Evolutionary conservation across 92 coral and sea anemone genomes (phyloP).

Genomic region (Scolanthus callimorphus): DNA sequence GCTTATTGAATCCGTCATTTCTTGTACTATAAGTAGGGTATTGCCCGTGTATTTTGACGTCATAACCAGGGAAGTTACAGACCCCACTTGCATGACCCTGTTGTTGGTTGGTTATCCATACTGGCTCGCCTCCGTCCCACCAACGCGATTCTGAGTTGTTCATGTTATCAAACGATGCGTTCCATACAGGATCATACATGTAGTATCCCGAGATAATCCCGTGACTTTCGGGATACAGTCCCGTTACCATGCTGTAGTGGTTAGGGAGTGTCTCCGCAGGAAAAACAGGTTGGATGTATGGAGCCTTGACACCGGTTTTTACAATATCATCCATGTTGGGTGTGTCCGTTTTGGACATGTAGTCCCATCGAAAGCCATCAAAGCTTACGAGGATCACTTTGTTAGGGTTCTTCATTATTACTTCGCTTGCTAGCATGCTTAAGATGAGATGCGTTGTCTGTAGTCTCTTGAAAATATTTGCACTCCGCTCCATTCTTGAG

Average conservation of each 20-base stretch:
- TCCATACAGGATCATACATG: conserved; percentile 73
- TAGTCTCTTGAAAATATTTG: too few species aligned
- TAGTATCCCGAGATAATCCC: conserved; percentile 71
- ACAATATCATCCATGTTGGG: conserved; percentile 63
- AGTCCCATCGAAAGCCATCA: conserved; percentile 87
- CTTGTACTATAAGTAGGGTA: conserved; percentile 47
- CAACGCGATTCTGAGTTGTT: conserved; percentile 67
- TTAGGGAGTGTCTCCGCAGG: conserved; percentile 78
- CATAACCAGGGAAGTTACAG: conserved; percentile 78
- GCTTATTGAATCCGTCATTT: conserved; percentile 23
- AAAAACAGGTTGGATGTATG: conserved; percentile 67
- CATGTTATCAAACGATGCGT: conserved; percentile 40
- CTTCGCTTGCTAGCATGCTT: too few species aligned
- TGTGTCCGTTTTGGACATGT: conserved; percentile 50
- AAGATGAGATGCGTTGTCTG: too few species aligned
- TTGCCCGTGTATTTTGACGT: conserved; percentile 52
- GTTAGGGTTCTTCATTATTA: conserved; percentile 11
- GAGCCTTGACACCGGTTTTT: conserved; percentile 64
- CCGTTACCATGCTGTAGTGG: conserved; percentile 71
- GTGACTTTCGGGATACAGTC: conserved; percentile 87
- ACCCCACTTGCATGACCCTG: conserved; percentile 82
- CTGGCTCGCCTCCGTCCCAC: conserved; percentile 87
- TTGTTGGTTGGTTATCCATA: conserved; percentile 84
- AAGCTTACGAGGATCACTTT: conserved; percentile 61
- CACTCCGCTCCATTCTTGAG: too few species aligned